A percentile compares a stretch with the other conserved stretches of the same genome.
Evolutionary conservation across 1,140 invertebrate genomes (phyloP).

Genomic region (Hycleus cichorii): DNA sequence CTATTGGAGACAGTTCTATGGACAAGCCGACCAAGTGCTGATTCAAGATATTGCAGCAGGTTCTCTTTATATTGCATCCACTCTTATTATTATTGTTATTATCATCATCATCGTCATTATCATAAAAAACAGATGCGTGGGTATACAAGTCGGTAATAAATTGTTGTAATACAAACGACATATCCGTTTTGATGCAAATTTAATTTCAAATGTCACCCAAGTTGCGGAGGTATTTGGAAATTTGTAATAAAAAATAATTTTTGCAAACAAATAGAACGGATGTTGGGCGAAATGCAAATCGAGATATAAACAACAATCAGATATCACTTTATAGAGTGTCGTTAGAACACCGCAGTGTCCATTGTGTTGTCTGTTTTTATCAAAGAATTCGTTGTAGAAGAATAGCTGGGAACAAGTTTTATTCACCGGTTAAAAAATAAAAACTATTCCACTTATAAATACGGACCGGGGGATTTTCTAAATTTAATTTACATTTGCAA

Average conservation of each 20-base stretch:
- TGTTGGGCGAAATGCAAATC: constrained; percentile 26
- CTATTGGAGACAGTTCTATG: constrained; percentile 15
- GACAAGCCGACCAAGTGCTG: constrained; percentile 6
- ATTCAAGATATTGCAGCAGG: constrained; percentile 17
- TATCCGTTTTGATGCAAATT: too few relatives aligned
- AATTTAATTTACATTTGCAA: too few relatives aligned
- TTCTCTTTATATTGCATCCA: constrained; percentile 3
- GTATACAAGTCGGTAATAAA: constrained; percentile 11
- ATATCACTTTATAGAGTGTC: constrained; percentile 27
- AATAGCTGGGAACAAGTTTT: constrained; percentile 28
- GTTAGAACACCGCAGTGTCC: constrained; percentile 25
- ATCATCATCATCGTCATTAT: constrained; percentile 9
- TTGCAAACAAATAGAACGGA: constrained; percentile 6
- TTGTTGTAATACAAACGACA: background rate
- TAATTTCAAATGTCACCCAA: too few relatives aligned
- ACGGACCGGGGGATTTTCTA: constrained; percentile 8
- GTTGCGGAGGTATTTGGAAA: too few relatives aligned
- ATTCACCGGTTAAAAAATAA: constrained; percentile 26
- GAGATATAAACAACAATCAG: constrained; percentile 29
- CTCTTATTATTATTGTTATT: background rate
- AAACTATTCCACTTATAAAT: constrained; percentile 23
- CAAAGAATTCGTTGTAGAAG: constrained; percentile 29
- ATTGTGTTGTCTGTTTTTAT: constrained; percentile 30
- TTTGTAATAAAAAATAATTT: too few relatives aligned
- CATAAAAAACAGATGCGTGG: constrained; percentile 10